Conservation (phyloP, 2,888 invertebrate species). For the Mimas tiliae region DNA sequence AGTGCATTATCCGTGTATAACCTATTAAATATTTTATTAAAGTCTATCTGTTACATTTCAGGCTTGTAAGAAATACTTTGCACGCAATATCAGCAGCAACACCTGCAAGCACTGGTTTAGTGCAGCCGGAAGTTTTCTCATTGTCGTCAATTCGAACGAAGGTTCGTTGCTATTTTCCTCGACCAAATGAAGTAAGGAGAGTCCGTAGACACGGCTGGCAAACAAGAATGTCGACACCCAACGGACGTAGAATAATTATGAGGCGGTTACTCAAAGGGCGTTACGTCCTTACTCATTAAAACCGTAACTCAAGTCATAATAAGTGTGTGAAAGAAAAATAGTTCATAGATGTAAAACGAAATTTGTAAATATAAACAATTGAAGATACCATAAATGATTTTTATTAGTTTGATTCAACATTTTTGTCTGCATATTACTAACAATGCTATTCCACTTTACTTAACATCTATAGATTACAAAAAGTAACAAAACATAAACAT, state of each 20-base stretch:
- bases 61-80: slow-evolving; percentile 60
- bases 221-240: slow-evolving; percentile 87
- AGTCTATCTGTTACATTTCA: slow-evolving; percentile 45
- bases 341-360: not conserved
- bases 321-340: not conserved
- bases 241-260: slow-evolving; percentile 90
- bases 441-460: slow-evolving; percentile 54
- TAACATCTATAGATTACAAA: slow-evolving; percentile 53
- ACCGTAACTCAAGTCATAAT: not conserved
- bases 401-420: slow-evolving; percentile 49
- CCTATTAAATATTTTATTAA: not conserved
- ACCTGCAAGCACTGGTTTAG: slow-evolving; percentile 51
- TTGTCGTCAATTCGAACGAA: slow-evolving; percentile 70
- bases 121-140: slow-evolving; percentile 61
- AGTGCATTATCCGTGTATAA: not conserved
- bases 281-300: slow-evolving; percentile 88
- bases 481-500: slow-evolving; percentile 48
- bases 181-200: slow-evolving; percentile 89
- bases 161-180: slow-evolving; percentile 89
- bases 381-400: slow-evolving; percentile 37
- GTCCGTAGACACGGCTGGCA: slow-evolving; percentile 89
- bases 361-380: slow-evolving; percentile 9
- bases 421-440: slow-evolving; percentile 40
- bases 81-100: slow-evolving; percentile 50
- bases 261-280: slow-evolving; percentile 90